A percentile compares a stretch with the other conserved stretches of the same genome.
Conservation (phyloP, 2,888 invertebrate species). For the Rotaria macrura region DNA sequence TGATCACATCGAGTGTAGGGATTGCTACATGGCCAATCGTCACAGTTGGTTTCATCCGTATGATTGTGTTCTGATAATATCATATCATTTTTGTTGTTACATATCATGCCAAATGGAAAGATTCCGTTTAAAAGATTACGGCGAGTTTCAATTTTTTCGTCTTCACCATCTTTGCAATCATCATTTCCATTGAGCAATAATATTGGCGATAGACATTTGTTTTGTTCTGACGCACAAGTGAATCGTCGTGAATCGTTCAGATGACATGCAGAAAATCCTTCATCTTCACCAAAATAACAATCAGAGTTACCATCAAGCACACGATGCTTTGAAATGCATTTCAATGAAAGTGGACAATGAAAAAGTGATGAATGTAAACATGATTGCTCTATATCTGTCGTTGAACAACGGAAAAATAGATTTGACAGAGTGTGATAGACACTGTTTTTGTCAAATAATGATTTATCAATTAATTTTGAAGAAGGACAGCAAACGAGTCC, state of each 20-base stretch:
- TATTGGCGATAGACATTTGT: not conserved
- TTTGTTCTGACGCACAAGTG: not conserved
- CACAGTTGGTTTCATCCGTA: not conserved
- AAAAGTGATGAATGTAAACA: not conserved
- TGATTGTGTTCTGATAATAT: not conserved
- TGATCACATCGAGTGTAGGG: not conserved
- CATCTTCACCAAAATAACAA: slow-evolving; percentile 5
- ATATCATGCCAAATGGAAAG: not conserved
- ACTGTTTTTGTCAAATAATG: not conserved
- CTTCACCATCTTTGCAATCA: not conserved
- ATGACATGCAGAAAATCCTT: not conserved
- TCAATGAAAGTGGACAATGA: not conserved
- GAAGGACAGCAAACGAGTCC: not conserved
- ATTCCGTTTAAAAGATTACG: not conserved
- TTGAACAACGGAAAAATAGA: not conserved
- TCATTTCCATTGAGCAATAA: not conserved
- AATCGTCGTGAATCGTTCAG: not conserved
- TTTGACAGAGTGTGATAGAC: too few relatives aligned
- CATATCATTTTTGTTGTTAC: not conserved
- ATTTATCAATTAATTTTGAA: not conserved
- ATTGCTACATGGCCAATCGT: not conserved
- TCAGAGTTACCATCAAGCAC: not conserved
- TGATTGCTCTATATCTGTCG: not conserved
- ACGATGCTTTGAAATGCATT: not conserved
- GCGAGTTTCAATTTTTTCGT: not conserved